These are phyloP conservation scores for Ambastaia sidthimunki DNA, from an alignment of 2,797 vertebrate genomes.

Conservation along the genomic window DNA sequence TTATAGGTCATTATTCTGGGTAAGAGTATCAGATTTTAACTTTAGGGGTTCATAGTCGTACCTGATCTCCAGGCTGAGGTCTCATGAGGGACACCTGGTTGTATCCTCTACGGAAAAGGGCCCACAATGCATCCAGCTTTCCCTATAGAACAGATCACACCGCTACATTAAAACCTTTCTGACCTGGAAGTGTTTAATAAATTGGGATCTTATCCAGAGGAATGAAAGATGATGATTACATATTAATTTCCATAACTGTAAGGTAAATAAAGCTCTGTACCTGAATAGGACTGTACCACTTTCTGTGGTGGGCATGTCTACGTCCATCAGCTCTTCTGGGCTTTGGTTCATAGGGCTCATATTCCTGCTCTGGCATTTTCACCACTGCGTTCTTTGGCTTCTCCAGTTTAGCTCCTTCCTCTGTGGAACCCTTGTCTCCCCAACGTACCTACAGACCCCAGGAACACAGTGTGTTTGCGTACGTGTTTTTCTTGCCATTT, in stretches of 20 bases:
- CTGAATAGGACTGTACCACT: constrained; percentile 88
- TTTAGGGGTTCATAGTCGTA: constrained; percentile 68
- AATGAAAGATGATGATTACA: neutral
- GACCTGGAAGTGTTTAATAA: too few relatives aligned
- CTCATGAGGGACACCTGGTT: constrained; percentile 89
- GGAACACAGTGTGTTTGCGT: constrained; percentile 10
- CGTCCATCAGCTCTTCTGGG: constrained; percentile 73
- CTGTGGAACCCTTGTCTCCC: constrained; percentile 90
- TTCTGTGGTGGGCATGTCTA: constrained; percentile 75
- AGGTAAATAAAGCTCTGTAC: constrained; percentile 46
- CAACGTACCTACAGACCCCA: constrained; percentile 80
- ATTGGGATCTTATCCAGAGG: neutral
- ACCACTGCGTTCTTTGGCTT: constrained; percentile 91
- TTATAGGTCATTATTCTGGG: neutral
- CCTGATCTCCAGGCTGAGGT: constrained; percentile 85
- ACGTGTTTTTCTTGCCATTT: neutral
- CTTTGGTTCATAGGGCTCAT: constrained; percentile 86
- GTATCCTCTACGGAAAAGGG: constrained; percentile 82
- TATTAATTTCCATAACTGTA: neutral
- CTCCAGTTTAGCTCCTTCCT: constrained; percentile 91
- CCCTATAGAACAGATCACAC: constrained; percentile 75
- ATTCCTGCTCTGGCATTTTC: constrained; percentile 90
- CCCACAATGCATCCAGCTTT: constrained; percentile 86
- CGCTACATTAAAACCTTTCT: neutral
- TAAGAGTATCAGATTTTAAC: neutral